phyloP scores from a whole-genome alignment of 2,888 invertebrate genomes.

The Pristionchus maxplancki region DNA sequence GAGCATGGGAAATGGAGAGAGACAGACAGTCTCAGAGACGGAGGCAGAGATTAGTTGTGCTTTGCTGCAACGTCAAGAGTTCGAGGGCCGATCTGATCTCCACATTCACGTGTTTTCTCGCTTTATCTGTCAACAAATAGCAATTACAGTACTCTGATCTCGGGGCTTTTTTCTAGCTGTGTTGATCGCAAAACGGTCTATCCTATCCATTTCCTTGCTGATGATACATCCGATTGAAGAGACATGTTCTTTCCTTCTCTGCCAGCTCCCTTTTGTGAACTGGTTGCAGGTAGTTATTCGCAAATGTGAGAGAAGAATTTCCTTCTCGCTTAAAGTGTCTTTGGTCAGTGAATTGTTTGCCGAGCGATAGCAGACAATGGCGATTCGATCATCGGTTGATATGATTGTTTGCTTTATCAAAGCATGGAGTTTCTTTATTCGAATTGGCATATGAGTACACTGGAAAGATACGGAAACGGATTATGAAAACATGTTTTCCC shows the following conservation, averaged over 20 bases:
- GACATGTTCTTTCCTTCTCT: neutral
- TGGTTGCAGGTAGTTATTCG: neutral
- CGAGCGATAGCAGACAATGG: neutral
- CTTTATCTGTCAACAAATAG: too few species aligned
- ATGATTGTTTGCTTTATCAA: neutral
- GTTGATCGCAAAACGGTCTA: neutral
- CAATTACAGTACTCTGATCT: too few species aligned
- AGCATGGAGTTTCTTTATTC: too few species aligned
- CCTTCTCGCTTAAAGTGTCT: neutral
- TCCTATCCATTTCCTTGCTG: neutral
- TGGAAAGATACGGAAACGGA: too few species aligned
- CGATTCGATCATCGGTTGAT: neutral
- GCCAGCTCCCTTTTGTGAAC: neutral
- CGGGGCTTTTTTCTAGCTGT: neutral
- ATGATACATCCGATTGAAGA: neutral
- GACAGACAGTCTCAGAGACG: neutral
- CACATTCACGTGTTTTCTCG: too few species aligned
- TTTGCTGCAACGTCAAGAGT: neutral
- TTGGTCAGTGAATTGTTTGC: neutral
- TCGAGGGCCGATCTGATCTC: neutral
- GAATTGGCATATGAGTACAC: too few species aligned
- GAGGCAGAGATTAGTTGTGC: neutral
- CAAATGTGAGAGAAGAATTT: neutral
- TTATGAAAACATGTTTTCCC: too few species aligned
- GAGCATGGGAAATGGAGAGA: too few species aligned